A percentile compares a stretch with the other conserved stretches of the same genome.
phyloP scores from a whole-genome alignment of 1,140 invertebrate genomes.

The Epicauta chinensis region DNA sequence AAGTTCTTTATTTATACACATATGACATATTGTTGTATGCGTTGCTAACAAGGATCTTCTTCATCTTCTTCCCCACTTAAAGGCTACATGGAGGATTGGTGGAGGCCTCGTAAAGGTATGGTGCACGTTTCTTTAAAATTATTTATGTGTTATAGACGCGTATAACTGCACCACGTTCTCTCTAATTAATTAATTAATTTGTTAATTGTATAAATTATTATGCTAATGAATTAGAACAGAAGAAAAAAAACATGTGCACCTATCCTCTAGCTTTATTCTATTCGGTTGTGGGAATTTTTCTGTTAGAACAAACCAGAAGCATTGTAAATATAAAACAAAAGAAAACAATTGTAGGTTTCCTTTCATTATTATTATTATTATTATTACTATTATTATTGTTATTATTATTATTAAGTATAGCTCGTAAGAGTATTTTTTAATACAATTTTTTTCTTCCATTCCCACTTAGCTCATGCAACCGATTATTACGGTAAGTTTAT shows the following conservation, averaged over 20 bases:
- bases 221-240: background rate
- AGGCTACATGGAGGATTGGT: conserved; percentile 96
- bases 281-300: conserved; percentile 7
- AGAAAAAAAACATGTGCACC: conserved; percentile 14
- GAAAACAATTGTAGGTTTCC: conserved; percentile 1
- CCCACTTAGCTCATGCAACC: conserved; percentile 86
- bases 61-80: conserved; percentile 86
- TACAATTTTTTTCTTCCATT: conserved; percentile 56
- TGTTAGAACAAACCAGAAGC: background rate
- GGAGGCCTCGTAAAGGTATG: conserved; percentile 89
- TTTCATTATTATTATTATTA: conserved; percentile 7
- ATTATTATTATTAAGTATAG: conserved; percentile 6
- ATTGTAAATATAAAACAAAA: background rate
- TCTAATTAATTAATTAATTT: too few species aligned
- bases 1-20: conserved; percentile 21
- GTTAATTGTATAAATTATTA: conserved; percentile 2
- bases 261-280: conserved; percentile 6
- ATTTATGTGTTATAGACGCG: background rate
- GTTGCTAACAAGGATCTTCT: conserved; percentile 74
- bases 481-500: conserved; percentile 98
- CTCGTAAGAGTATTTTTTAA: conserved; percentile 12
- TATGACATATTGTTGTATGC: conserved; percentile 38
- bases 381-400: conserved; percentile 4
- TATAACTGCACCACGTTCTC: background rate
- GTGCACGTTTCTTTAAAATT: conserved; percentile 17